Evolutionary conservation across 2,888 invertebrate species (phyloP).

Genomic region (Troides helena): DNA sequence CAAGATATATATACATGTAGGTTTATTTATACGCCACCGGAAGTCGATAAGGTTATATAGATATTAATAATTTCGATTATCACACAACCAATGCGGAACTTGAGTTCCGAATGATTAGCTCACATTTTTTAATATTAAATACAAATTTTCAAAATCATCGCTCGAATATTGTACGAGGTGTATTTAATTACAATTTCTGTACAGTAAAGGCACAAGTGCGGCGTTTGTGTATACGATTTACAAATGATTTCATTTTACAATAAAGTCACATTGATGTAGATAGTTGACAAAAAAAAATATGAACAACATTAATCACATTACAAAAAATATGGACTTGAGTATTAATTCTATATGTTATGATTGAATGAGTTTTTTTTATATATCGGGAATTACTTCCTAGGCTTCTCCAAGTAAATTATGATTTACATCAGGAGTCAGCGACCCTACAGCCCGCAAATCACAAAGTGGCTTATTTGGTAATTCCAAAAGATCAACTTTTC

Average conservation of each 20-base stretch:
- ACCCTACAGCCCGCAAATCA: too few species aligned
- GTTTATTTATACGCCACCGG: neutral
- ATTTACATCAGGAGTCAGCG: too few species aligned
- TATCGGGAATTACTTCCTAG: too few species aligned
- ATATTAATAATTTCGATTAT: constrained; percentile 14
- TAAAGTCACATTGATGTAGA: constrained; percentile 29
- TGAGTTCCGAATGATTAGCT: constrained; percentile 4
- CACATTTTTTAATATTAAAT: constrained; percentile 4
- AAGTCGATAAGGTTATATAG: neutral
- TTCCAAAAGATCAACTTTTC: too few species aligned
- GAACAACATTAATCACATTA: too few species aligned
- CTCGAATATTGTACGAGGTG: neutral
- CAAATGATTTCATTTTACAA: constrained; percentile 20
- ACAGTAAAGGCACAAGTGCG: constrained; percentile 76
- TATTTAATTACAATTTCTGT: constrained; percentile 65
- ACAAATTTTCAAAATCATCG: constrained; percentile 23
- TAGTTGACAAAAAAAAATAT: neutral
- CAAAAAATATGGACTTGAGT: too few species aligned
- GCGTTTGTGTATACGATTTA: constrained; percentile 36
- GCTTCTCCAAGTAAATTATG: too few species aligned
- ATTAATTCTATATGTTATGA: too few species aligned
- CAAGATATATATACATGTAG: constrained; percentile 10
- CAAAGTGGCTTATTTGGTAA: too few species aligned
- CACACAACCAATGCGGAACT: constrained; percentile 21
- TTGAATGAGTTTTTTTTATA: too few species aligned